phyloP scores from a whole-genome alignment of 2,797 vertebrate species.

The Menidia menidia region DNA sequence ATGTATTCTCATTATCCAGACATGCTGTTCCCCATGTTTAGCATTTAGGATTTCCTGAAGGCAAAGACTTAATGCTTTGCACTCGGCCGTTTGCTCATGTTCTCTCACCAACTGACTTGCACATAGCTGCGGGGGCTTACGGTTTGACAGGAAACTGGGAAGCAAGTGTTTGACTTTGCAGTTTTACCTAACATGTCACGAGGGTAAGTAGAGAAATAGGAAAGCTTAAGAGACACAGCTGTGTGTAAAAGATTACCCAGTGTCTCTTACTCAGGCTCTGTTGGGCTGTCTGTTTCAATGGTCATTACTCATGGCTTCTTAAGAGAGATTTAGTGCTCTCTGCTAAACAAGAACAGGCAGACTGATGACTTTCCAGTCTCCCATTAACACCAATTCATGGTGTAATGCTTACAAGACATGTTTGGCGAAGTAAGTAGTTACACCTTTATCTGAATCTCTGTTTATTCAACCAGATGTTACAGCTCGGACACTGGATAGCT shows the following conservation, averaged over 20 bases:
- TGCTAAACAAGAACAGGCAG: constrained; percentile 27
- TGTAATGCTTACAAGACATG: constrained; percentile 1
- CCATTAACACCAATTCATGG: constrained; percentile 6
- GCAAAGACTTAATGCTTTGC: constrained; percentile 25
- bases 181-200: constrained; percentile 40
- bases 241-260: constrained; percentile 40
- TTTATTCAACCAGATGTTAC: constrained; percentile 1
- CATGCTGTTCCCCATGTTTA: constrained; percentile 20
- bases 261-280: constrained; percentile 35
- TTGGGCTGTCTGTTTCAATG: constrained; percentile 45
- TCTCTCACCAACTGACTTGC: constrained; percentile 41
- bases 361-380: constrained; percentile 13
- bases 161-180: constrained; percentile 30
- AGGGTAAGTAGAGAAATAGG: constrained; percentile 27
- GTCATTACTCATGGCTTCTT: constrained; percentile 37
- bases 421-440: not conserved
- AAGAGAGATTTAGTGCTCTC: constrained; percentile 18
- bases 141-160: constrained; percentile 38
- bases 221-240: constrained; percentile 52
- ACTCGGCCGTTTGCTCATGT: constrained; percentile 25
- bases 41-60: constrained; percentile 30
- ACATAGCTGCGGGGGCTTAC: constrained; percentile 31
- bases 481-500: not conserved
- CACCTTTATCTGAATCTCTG: not conserved
- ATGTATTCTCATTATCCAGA: constrained; percentile 39